phyloP scores from a whole-genome alignment of 2,888 invertebrate genomes.

The Chrysolina haemoptera region DNA sequence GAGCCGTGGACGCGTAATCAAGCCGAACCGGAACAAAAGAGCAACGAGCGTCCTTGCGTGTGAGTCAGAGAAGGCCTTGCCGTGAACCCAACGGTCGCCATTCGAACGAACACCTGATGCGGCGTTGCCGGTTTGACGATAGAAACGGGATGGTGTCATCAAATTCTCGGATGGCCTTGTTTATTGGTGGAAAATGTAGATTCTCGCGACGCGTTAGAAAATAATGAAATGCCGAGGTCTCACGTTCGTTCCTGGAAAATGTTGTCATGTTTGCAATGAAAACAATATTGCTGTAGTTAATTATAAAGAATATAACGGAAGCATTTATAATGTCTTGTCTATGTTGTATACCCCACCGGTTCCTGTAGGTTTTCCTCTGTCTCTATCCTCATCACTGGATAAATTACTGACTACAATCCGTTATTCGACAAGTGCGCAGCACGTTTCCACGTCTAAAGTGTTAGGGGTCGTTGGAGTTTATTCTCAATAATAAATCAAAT shows the following conservation, averaged over 20 bases:
- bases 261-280: not conserved
- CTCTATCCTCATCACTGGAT: too few species aligned
- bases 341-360: too few species aligned
- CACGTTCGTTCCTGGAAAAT: slow-evolving; percentile 20
- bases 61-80: slow-evolving; percentile 67
- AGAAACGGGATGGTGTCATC: slow-evolving; percentile 5
- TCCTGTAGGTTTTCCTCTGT: too few species aligned
- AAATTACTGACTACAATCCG: too few species aligned
- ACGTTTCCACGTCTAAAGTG: too few species aligned
- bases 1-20: slow-evolving; percentile 38
- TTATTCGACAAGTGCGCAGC: too few species aligned
- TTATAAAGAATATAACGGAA: not conserved
- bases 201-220: not conserved
- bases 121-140: slow-evolving; percentile 33
- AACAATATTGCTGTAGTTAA: not conserved
- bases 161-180: slow-evolving; percentile 2
- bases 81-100: slow-evolving; percentile 49
- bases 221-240: slow-evolving; percentile 7
- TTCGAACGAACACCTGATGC: slow-evolving; percentile 41
- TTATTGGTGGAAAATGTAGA: not conserved
- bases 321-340: too few species aligned
- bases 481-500: too few species aligned
- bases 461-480: too few species aligned
- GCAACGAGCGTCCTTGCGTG: slow-evolving; percentile 67
- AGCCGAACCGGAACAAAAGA: slow-evolving; percentile 63